These are phyloP conservation scores for Tipula lateralis DNA, from an alignment of 2,888 invertebrate species.

Conservation along the genomic window DNA sequence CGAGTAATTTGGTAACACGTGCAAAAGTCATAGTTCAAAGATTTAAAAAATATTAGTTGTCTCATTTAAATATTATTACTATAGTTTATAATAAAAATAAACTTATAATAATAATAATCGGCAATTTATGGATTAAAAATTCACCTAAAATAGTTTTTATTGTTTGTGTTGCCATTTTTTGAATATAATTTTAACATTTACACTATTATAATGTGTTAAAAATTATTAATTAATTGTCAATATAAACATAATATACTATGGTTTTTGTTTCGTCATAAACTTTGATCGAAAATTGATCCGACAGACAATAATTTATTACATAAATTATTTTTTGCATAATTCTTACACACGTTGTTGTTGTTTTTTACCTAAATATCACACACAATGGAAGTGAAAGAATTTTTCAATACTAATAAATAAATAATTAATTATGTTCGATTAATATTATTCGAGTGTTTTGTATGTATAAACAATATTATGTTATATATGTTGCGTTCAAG, in stretches of 20 bases:
- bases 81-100: neutral
- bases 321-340: neutral
- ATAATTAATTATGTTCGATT: neutral
- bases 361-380: neutral
- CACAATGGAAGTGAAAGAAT: neutral
- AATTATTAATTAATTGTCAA: neutral
- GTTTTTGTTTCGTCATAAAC: neutral
- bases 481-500: neutral
- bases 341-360: neutral
- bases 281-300: neutral
- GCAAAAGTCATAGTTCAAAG: neutral
- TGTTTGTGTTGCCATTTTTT: neutral
- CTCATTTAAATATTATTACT: neutral
- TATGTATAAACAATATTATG: neutral
- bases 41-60: neutral
- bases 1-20: neutral
- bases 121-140: neutral
- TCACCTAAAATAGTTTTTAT: neutral
- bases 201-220: neutral
- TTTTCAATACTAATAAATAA: neutral
- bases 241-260: neutral
- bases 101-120: neutral
- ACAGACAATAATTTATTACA: neutral
- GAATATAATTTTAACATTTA: neutral
- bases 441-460: neutral